Conservation (phyloP, 1,140 invertebrate species). For the Bilobella aurantiaca region DNA sequence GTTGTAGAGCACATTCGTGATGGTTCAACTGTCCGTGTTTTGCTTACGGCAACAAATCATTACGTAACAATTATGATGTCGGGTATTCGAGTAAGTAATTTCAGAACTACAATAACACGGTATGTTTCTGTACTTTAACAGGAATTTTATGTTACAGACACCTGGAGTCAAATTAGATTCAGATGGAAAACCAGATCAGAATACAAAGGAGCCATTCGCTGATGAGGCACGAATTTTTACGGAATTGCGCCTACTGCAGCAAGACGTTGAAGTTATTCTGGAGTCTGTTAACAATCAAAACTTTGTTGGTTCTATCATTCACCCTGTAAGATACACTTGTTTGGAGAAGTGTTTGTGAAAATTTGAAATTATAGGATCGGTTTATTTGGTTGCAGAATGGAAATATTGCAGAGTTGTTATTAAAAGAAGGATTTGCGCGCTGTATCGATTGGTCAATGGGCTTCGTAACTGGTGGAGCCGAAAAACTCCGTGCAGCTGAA, state of each 20-base stretch:
- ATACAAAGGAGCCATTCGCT: slow-evolving; percentile 51
- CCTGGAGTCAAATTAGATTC: slow-evolving; percentile 60
- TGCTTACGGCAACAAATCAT: slow-evolving; percentile 75
- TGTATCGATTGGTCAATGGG: slow-evolving; percentile 97
- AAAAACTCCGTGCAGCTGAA: slow-evolving; percentile 74
- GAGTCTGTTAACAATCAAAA: slow-evolving; percentile 75
- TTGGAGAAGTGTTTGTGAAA: slow-evolving; percentile 8
- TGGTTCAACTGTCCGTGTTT: slow-evolving; percentile 83
- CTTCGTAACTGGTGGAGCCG: slow-evolving; percentile 66
- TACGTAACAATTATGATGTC: slow-evolving; percentile 88
- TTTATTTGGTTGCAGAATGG: slow-evolving; percentile 49
- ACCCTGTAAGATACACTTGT: slow-evolving; percentile 56
- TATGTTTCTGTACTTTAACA: not conserved
- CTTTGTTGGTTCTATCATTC: slow-evolving; percentile 86
- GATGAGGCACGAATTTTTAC: slow-evolving; percentile 83
- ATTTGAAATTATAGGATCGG: slow-evolving; percentile 17
- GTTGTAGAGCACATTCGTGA: slow-evolving; percentile 93
- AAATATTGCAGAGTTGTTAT: slow-evolving; percentile 87
- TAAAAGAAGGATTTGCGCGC: slow-evolving; percentile 83
- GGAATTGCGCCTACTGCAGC: slow-evolving; percentile 78
- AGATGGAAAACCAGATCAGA: slow-evolving; percentile 54
- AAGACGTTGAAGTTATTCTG: slow-evolving; percentile 83
- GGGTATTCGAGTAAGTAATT: slow-evolving; percentile 64
- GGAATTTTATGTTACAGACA: slow-evolving; percentile 44
- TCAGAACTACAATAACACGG: not conserved